A percentile compares a stretch with the other conserved stretches of the same genome.
Conservation (phyloP, 2,797 vertebrate species). For the Chanos chanos region DNA sequence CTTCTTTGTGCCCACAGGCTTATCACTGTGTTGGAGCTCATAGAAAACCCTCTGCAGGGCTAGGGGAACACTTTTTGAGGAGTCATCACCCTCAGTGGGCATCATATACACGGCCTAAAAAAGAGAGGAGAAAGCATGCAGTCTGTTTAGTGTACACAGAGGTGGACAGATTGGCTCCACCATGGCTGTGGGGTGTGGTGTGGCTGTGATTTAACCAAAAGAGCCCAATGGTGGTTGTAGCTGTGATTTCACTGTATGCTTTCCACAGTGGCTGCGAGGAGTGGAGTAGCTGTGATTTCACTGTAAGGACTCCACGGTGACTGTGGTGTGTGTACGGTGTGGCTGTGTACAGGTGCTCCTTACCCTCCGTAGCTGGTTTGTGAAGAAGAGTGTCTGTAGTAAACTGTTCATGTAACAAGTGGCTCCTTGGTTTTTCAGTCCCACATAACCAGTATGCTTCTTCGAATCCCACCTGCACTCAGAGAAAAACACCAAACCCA, state of each 20-base stretch:
- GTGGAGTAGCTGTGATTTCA: neutral
- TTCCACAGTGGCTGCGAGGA: neutral
- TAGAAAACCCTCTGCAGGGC: conserved; percentile 98
- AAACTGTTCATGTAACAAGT: conserved; percentile 99
- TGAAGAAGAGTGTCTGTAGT: conserved; percentile 98
- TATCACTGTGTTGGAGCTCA: conserved; percentile 97
- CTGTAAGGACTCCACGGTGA: neutral
- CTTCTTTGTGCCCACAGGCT: conserved; percentile 98
- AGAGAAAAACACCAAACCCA: neutral
- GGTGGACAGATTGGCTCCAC: neutral
- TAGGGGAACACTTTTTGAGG: conserved; percentile 96
- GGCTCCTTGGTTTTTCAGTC: conserved; percentile 97
- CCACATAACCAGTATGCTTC: conserved; percentile 98
- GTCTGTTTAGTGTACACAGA: neutral
- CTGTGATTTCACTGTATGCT: too few species aligned
- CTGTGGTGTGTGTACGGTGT: neutral
- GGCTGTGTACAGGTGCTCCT: conserved; percentile 3
- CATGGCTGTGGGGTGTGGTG: neutral
- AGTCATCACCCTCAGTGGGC: conserved; percentile 98
- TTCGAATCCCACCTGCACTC: conserved; percentile 95
- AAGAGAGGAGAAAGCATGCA: neutral
- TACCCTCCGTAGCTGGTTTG: conserved; percentile 97
- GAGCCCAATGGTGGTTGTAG: too few species aligned
- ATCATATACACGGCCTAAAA: conserved; percentile 98
- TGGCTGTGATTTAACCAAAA: neutral